Evolutionary conservation across 2,888 invertebrate genomes (phyloP).

Genomic region (Allygus modestus): DNA sequence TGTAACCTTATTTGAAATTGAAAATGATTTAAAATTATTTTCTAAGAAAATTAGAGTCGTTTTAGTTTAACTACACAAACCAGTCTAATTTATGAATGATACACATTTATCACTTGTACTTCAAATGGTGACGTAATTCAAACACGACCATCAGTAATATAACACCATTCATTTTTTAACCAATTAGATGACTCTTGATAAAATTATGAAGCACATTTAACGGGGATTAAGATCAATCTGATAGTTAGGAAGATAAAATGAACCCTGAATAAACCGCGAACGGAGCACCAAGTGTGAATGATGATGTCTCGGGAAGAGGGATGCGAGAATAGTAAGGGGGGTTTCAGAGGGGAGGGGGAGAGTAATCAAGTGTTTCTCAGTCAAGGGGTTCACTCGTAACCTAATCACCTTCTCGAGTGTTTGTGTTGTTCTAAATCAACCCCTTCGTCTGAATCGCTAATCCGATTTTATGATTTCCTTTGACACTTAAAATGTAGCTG

Average conservation of each 20-base stretch:
- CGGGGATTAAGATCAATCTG: no score
- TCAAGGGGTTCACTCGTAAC: slow-evolving; percentile 34
- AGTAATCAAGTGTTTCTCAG: slow-evolving; percentile 41
- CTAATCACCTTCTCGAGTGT: slow-evolving; percentile 37
- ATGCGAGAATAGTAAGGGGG: not conserved
- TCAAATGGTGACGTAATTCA: no score
- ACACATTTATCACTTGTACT: no score
- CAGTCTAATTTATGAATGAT: no score
- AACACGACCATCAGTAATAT: no score
- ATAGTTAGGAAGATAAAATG: not conserved
- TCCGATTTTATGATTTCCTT: slow-evolving; percentile 19
- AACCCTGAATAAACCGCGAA: not conserved
- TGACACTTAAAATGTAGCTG: slow-evolving; percentile 8
- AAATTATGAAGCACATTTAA: no score
- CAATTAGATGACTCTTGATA: no score
- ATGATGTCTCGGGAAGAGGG: not conserved
- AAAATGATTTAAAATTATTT: no score
- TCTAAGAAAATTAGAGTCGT: no score
- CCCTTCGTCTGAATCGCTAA: slow-evolving; percentile 29
- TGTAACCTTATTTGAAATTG: no score
- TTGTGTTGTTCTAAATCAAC: slow-evolving; percentile 41
- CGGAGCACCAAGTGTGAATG: not conserved
- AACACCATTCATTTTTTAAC: no score
- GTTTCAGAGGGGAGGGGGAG: not conserved
- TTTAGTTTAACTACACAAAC: no score